phyloP scores from a whole-genome alignment of 2,797 vertebrate genomes.

The Morus bassanus region DNA sequence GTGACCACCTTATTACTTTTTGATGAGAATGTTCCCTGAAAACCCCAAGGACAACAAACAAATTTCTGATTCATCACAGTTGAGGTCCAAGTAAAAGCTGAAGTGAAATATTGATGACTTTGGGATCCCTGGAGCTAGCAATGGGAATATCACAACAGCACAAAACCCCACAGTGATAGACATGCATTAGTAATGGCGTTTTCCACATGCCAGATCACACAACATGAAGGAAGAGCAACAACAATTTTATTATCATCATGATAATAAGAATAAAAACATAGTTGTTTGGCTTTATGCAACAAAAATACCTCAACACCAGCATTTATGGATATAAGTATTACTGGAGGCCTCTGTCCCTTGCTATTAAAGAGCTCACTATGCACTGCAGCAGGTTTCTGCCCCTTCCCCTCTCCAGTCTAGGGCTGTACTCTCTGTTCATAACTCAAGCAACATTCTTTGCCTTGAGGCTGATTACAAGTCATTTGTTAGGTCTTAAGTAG shows the following conservation, averaged over 20 bases:
- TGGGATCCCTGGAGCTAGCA: neutral
- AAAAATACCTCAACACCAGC: neutral
- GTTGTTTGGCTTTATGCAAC: too few species aligned
- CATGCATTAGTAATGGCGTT: rapidly evolving
- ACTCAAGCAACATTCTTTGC: neutral
- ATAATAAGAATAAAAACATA: rapidly evolving
- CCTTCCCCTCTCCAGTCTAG: neutral
- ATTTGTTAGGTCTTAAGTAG: neutral
- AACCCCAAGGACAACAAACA: neutral
- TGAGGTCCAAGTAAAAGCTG: neutral
- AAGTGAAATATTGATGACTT: neutral
- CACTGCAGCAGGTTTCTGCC: neutral
- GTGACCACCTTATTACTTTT: neutral
- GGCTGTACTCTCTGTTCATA: neutral
- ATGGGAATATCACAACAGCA: neutral
- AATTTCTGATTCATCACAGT: neutral
- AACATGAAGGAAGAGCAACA: neutral
- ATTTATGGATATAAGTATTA: rapidly evolving
- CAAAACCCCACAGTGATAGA: neutral
- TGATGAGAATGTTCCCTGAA: neutral
- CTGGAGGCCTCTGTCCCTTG: rapidly evolving
- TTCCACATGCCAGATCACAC: neutral
- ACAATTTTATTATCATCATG: rapidly evolving
- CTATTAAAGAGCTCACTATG: rapidly evolving
- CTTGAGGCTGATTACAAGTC: neutral